Evolutionary conservation across 2,113 vertebrate genomes (phyloP), one percentile per base, ranked within the genome.

Genomic region (Plestiodon gilberti): DNA sequence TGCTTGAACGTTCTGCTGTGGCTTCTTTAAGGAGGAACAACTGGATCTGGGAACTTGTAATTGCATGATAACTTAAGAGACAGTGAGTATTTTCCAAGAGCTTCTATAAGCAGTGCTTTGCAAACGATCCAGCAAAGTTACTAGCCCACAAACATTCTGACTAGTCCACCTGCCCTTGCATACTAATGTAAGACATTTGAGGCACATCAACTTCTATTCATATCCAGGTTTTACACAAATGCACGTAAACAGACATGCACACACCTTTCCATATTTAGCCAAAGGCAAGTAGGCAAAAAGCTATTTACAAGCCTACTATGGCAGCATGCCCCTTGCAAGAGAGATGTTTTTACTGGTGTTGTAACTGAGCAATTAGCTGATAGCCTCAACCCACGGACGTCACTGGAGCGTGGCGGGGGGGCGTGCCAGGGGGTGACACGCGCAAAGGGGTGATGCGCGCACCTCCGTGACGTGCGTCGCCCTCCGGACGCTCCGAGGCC

Each of bases 1-100:
- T n/a, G 0, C 0, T 22, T 14, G 2, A 9, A 23, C 40, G 65
- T 35, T 28, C 2, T 14, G n/a, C 13, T 0, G 6, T 69, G 9
- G 57, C 3, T 74, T 64, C 35, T 25, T 73, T 25, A 43, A 81
- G 64, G 67, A 35, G 9, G 38, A 38, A 1, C 1, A 28, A 20
- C 18, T 6, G 62, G 6, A 30, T 70, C n/a, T 40, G 70, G 82
- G 43, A 52, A 64, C 11, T 59, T 30, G 17, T 17, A 5, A 48
- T 35, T 22, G 2, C 3, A 30, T 76, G 30, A 35, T 4, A 6
- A 22, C 17, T 9, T 30, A 67, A 78, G 83, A 74, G 57, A 33
- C 28, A 40, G 10, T 83, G 17, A 11, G 23, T 14, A 48, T 76
- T 28, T 57, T 69, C 11, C 0, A 59, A 8, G 7, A 38, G 43